Evolutionary conservation across 2,797 vertebrate species (phyloP).

Genomic region (Notoglanidium macrostoma): DNA sequence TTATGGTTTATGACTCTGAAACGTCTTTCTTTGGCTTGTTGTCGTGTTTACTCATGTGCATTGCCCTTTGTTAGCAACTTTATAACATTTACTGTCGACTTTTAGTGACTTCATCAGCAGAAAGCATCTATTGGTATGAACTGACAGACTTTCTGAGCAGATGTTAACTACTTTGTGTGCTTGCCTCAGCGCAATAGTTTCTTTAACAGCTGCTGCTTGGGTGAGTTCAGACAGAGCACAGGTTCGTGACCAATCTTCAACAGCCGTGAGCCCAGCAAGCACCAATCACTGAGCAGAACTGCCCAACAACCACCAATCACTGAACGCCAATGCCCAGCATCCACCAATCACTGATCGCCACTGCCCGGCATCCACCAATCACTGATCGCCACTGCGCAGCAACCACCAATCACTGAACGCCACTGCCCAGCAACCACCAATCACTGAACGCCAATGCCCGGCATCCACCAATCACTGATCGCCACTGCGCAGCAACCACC

Average conservation of each 20-base stretch:
- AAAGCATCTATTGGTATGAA: neutral
- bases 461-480: neutral
- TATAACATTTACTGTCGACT: neutral
- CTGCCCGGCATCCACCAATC: neutral
- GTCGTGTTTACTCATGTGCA: neutral
- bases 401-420: neutral
- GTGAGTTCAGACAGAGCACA: slow-evolving; percentile 4
- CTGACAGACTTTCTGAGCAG: slow-evolving; percentile 19
- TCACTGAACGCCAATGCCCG: neutral
- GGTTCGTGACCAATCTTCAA: neutral
- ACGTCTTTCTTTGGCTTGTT: neutral
- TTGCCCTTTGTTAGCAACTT: neutral
- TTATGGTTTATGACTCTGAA: neutral
- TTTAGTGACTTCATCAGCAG: slow-evolving; percentile 7
- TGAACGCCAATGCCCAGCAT: neutral
- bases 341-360: neutral
- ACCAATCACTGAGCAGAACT: neutral
- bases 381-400: neutral
- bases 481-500: neutral
- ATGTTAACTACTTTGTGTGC: slow-evolving; percentile 18
- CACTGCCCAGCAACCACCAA: neutral
- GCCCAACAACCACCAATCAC: neutral
- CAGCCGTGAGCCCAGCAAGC: neutral
- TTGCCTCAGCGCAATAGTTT: slow-evolving; percentile 24
- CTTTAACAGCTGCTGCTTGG: slow-evolving; percentile 9